Evolutionary conservation across 2,113 vertebrate genomes (phyloP).

Genomic region (Morone saxatilis): DNA sequence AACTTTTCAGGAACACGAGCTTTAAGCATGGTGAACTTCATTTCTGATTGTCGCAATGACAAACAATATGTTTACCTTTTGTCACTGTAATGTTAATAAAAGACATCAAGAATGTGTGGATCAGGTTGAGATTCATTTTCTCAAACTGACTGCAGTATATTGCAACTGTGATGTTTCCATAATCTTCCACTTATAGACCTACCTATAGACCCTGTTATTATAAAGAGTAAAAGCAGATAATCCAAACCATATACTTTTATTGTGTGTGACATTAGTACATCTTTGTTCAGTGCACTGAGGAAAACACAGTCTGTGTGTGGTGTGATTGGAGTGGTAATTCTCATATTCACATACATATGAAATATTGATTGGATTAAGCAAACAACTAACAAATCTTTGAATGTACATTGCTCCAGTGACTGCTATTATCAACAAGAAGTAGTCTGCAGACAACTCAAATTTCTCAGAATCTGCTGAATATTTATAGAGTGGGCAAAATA

Average conservation of each 20-base stretch:
- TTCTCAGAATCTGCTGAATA: constrained; percentile 66
- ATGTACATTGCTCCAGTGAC: constrained; percentile 55
- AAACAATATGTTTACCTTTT: not conserved
- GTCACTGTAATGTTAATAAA: not conserved
- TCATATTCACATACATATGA: constrained; percentile 63
- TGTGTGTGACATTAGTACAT: not conserved
- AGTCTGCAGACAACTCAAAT: constrained; percentile 63
- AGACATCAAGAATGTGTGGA: not conserved
- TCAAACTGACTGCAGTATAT: not conserved
- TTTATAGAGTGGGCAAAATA: constrained; percentile 73
- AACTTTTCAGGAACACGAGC: not conserved
- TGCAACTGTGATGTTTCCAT: not conserved
- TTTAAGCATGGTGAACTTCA: not conserved
- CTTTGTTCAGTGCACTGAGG: not conserved
- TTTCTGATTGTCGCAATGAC: not conserved
- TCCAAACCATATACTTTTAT: not conserved
- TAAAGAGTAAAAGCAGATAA: not conserved
- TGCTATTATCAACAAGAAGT: constrained; percentile 70
- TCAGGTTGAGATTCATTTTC: not conserved
- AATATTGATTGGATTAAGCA: constrained; percentile 74
- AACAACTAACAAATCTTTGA: constrained; percentile 67
- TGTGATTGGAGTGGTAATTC: constrained; percentile 52
- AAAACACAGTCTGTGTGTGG: not conserved
- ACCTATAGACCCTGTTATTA: not conserved
- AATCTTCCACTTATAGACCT: not conserved